Percentiles rank a stretch among this genome's conserved stretches.
These are phyloP conservation scores for Sciurus vulgaris DNA, from an alignment of 2,797 vertebrate species.

Conservation along the genomic window DNA sequence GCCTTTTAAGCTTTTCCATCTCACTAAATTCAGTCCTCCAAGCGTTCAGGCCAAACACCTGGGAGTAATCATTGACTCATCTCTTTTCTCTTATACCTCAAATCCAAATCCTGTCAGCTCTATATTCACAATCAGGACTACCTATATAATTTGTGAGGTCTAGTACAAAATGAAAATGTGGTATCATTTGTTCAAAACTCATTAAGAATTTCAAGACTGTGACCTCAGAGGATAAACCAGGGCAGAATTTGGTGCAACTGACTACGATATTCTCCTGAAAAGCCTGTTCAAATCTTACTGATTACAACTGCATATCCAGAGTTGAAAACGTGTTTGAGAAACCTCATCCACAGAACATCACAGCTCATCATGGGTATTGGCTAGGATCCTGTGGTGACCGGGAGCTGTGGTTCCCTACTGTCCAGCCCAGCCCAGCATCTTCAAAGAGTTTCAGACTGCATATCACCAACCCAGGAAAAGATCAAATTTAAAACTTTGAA, in stretches of 20 bases:
- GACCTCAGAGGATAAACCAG: background rate
- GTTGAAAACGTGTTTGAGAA: background rate
- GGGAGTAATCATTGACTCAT: background rate
- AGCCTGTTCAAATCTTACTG: background rate
- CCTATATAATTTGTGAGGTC: background rate
- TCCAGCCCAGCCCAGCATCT: too few relatives aligned
- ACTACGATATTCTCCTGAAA: too few relatives aligned
- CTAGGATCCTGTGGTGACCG: background rate
- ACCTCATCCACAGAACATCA: background rate
- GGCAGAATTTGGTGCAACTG: background rate
- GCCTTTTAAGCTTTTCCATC: background rate
- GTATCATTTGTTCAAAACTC: background rate
- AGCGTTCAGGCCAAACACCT: background rate
- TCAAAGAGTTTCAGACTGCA: too few relatives aligned
- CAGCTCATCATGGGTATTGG: background rate
- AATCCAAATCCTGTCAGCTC: background rate
- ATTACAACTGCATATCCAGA: background rate
- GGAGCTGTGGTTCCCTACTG: background rate
- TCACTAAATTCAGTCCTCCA: background rate
- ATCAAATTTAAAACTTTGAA: background rate
- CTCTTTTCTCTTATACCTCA: background rate
- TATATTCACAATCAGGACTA: background rate
- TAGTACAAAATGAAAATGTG: background rate
- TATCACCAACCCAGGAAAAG: background rate
- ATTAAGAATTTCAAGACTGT: conserved; percentile 1